A percentile compares a stretch with the other conserved stretches of the same genome.
Conservation (phyloP, 2,888 invertebrate genomes). For the Liposcelis brunnea region DNA sequence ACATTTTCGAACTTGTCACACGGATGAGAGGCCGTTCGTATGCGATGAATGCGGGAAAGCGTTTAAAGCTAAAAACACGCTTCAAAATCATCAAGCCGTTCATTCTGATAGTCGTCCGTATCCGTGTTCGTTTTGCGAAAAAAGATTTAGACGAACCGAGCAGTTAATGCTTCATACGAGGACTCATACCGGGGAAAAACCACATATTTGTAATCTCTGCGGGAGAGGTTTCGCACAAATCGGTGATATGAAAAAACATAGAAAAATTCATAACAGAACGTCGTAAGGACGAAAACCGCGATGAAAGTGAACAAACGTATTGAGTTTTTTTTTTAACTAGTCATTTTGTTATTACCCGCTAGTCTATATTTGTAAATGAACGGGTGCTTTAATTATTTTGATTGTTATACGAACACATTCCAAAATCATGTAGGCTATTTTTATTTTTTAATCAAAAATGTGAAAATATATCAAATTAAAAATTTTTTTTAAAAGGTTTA, state of each 20-base stretch:
- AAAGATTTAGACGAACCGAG: constrained; percentile 15
- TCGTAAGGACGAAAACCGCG: no score
- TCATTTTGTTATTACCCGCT: no score
- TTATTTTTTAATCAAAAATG: no score
- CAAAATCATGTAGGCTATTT: no score
- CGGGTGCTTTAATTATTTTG: no score
- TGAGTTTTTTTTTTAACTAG: no score
- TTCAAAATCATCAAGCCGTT: constrained; percentile 18
- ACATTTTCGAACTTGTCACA: constrained; percentile 25
- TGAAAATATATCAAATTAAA: no score
- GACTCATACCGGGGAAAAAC: constrained; percentile 17
- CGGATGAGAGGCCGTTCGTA: constrained; percentile 45
- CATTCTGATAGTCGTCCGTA: constrained; percentile 18
- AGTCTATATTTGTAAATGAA: no score
- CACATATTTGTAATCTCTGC: constrained; percentile 17
- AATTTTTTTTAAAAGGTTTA: no score
- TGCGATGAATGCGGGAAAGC: constrained; percentile 45
- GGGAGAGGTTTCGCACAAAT: constrained; percentile 20
- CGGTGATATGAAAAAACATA: constrained; percentile 21
- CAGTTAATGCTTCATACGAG: constrained; percentile 14
- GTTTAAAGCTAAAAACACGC: constrained; percentile 14
- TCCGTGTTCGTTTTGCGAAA: constrained; percentile 17
- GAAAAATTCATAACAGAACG: constrained; percentile 14
- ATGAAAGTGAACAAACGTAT: no score
- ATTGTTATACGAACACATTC: no score